Conservation (phyloP, 1,140 invertebrate species). For the Cecropterus lyciades region DNA sequence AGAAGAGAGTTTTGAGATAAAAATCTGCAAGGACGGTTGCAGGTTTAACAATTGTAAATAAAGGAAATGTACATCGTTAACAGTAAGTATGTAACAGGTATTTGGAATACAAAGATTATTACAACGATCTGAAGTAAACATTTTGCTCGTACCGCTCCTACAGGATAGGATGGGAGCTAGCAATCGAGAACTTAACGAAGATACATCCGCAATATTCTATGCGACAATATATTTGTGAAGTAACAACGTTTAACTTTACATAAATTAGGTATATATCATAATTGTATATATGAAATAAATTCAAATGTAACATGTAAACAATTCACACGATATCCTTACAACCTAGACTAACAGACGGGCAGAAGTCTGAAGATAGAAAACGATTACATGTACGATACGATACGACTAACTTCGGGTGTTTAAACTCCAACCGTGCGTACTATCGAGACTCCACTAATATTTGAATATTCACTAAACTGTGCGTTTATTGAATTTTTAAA, state of each 20-base stretch:
- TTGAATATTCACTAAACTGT: slow-evolving; percentile 82
- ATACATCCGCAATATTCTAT: slow-evolving; percentile 53
- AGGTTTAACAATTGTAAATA: slow-evolving; percentile 38
- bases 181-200: slow-evolving; percentile 59
- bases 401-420: slow-evolving; percentile 66
- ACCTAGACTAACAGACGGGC: slow-evolving; percentile 69
- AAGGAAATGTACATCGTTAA: slow-evolving; percentile 12
- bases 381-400: slow-evolving; percentile 46
- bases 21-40: slow-evolving; percentile 51
- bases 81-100: slow-evolving; percentile 11
- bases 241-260: slow-evolving; percentile 54
- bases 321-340: slow-evolving; percentile 47
- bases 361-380: slow-evolving; percentile 69
- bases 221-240: slow-evolving; percentile 51
- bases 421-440: slow-evolving; percentile 70
- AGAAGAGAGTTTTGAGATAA: slow-evolving; percentile 10
- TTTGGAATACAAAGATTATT: slow-evolving; percentile 19
- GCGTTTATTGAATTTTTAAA: slow-evolving; percentile 78
- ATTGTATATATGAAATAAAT: slow-evolving; percentile 57
- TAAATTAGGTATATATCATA: slow-evolving; percentile 55
- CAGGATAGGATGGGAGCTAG: slow-evolving; percentile 53
- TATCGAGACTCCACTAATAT: slow-evolving; percentile 78
- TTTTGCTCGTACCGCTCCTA: slow-evolving; percentile 5
- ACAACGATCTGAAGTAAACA: slow-evolving; percentile 10
- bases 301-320: slow-evolving; percentile 57